Base-by-base conservation (phyloP, 2,113 vertebrate genomes). In the Sorex araneus region DNA sequence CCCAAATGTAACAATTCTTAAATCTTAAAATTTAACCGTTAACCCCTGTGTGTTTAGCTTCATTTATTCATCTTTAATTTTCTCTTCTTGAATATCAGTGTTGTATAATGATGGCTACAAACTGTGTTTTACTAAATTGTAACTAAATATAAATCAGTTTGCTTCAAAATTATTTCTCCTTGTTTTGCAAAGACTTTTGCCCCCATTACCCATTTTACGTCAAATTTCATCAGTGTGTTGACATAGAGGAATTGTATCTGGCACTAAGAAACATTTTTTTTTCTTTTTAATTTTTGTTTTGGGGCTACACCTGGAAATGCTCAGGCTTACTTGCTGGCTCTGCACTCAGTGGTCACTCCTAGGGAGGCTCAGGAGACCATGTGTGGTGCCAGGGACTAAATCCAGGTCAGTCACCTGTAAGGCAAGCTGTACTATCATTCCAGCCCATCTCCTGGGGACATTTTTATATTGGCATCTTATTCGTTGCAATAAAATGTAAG, bases 191-290 rank as follows among this genome's bases (percentile, higher is more conserved):
- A 92, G 69, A 34, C 25, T 82, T 78, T 86, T 63, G 18, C 15
- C 36, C 30, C n/a, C 50, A 50, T 2, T 66, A 57, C 79, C 69
- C 82, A 87, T 4, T 36, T 71, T 81, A 57, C 6, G 74, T 93
- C 84, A 82, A 36, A 81, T 90, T 87, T 77, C 30, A 94, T 25
- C 87, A 28, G 76, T 74, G 3, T 79, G 25, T 91, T 85, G 45
- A 82, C 83, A 50, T 74, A 84, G 43, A 54, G 64, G 27, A 64
- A 66, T 45, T 64, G 92, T 40, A 82, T 63, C 25, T 86, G 54
- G 74, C 47, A 90, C 80, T 86, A 89, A 18, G 12, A 87, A 91
- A 60, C 64, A 88, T 78, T 80, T 90, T 80, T 86, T 54, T 54
- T 40, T 40, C 40, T 40, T 40, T 40, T 40, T 40, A 40, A 40